A percentile compares a stretch with the other conserved stretches of the same genome.
Evolutionary conservation across 2,113 vertebrate species (phyloP).

Genomic region (Myanophis thanlyinensis): DNA sequence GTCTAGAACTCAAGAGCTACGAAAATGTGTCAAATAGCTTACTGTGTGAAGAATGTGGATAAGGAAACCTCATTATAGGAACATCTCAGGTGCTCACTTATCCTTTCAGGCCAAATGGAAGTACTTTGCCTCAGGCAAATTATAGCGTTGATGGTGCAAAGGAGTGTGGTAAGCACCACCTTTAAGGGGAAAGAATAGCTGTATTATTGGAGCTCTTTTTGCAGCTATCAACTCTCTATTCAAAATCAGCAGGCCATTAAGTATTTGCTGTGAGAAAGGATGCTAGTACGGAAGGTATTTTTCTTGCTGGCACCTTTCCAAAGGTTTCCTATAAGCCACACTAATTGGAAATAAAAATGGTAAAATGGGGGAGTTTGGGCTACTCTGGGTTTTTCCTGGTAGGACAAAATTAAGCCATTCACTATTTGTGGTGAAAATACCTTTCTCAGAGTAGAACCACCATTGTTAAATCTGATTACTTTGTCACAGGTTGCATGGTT

Average conservation of each 20-base stretch:
- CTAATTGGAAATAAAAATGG: not conserved
- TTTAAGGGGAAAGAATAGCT: not conserved
- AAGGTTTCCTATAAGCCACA: not conserved
- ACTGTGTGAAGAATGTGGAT: not conserved
- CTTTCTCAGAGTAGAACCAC: too few species aligned
- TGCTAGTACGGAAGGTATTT: not conserved
- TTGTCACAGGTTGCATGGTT: not conserved
- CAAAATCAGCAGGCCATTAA: not conserved
- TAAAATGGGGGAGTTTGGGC: not conserved
- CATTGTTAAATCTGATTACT: too few species aligned
- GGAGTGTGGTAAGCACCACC: not conserved
- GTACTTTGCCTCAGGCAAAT: not conserved
- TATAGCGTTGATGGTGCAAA: not conserved
- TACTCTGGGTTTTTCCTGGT: not conserved
- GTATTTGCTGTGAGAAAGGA: not conserved
- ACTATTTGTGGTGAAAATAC: not conserved
- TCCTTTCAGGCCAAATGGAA: not conserved
- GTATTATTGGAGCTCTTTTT: not conserved
- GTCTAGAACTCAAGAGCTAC: not conserved
- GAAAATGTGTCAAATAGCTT: not conserved
- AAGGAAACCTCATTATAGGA: not conserved
- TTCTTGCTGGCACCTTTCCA: not conserved
- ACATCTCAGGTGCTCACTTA: not conserved
- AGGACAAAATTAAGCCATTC: not conserved
- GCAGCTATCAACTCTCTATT: not conserved